Evolutionary conservation across 2,888 invertebrate species (phyloP).

Genomic region (Oscheius sp.): DNA sequence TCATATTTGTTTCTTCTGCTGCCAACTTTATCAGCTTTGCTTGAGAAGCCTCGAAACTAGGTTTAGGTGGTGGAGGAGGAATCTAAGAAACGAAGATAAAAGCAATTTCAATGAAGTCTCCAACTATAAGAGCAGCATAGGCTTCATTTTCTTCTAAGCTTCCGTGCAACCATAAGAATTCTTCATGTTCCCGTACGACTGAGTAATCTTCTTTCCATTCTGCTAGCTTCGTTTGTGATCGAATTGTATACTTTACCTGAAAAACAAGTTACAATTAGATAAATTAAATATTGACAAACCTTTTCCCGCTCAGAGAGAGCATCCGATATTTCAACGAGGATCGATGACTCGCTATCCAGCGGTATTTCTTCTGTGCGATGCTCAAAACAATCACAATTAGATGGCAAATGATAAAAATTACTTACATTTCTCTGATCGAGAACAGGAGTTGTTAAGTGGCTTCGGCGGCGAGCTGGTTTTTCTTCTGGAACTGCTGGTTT

Average conservation of each 20-base stretch:
- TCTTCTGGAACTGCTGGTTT: too few relatives aligned
- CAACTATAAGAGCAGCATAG: slow-evolving; percentile 97
- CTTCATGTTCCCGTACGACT: slow-evolving; percentile 93
- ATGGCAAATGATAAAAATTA: too few relatives aligned
- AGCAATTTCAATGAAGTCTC: slow-evolving; percentile 70
- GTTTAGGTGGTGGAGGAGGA: slow-evolving; percentile 80
- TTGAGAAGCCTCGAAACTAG: slow-evolving; percentile 97
- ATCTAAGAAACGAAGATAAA: slow-evolving; percentile 75
- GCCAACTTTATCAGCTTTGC: slow-evolving; percentile 96
- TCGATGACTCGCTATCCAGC: slow-evolving; percentile 54
- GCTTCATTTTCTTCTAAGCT: slow-evolving; percentile 93
- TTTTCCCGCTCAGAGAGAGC: slow-evolving; percentile 98
- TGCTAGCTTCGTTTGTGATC: slow-evolving; percentile 82
- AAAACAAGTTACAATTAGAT: slow-evolving; percentile 24
- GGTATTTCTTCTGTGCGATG: slow-evolving; percentile 68
- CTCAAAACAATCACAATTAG: slow-evolving; percentile 48
- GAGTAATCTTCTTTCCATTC: slow-evolving; percentile 93
- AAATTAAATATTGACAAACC: slow-evolving; percentile 60
- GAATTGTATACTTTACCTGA: slow-evolving; percentile 95
- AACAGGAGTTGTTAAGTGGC: not conserved
- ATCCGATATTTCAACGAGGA: slow-evolving; percentile 92
- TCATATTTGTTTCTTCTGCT: slow-evolving; percentile 98
- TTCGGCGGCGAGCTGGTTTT: too few relatives aligned
- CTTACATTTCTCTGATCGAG: not conserved
- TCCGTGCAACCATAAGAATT: slow-evolving; percentile 98